Evolutionary conservation across 2,113 vertebrate genomes (phyloP), one percentile per base, ranked within the genome.

Genomic region (Semicossyphus pulcher): DNA sequence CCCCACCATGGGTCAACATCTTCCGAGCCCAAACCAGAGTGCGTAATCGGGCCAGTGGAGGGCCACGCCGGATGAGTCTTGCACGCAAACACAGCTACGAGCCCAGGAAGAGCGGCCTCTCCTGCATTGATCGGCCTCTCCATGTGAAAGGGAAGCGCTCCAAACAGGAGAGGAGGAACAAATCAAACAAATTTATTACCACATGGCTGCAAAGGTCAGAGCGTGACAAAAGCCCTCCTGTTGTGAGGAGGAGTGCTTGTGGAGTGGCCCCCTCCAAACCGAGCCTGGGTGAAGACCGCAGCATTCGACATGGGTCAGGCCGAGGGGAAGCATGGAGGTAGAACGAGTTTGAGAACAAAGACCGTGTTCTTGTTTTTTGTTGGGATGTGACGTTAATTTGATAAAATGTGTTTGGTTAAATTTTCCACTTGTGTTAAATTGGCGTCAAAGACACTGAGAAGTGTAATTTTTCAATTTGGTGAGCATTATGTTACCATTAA

Each of bases 121-220:
- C 44, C 59, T 15, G 6, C 59, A 53, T 49, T 66, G 54, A 78
- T 83, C 47, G 65, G 14, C 51, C 31, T 53, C 45, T 57, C 56
- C 76, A 23, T 62, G 77, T 76, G 72, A 86, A 83, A 75, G 79
- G 71, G 81, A 75, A 76, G 74, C 72, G 26, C 72, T 82, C 80
- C 52, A 78, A 92, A 88, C 73, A 81, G 37, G 45, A 86, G 86
- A 90, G 84, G 85, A 90, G 77, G 88, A 90, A 90, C 92, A 86
- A 92, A 90, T 91, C 88, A 81, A 85, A 87, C 81, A 82, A 81
- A 93, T 93, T 86, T 93, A 94, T 89, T 87, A 85, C 81, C 64
- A 45, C 67, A 81, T 59, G 83, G 83, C 80, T 71, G 16, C n/a
- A 78, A 83, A 88, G 90, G 89, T 92, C 86, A 91, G 75, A 69